Percentiles rank a stretch among this genome's conserved stretches.
Conservation (phyloP, 2,113 vertebrate genomes). For the Microtus richardsoni region DNA sequence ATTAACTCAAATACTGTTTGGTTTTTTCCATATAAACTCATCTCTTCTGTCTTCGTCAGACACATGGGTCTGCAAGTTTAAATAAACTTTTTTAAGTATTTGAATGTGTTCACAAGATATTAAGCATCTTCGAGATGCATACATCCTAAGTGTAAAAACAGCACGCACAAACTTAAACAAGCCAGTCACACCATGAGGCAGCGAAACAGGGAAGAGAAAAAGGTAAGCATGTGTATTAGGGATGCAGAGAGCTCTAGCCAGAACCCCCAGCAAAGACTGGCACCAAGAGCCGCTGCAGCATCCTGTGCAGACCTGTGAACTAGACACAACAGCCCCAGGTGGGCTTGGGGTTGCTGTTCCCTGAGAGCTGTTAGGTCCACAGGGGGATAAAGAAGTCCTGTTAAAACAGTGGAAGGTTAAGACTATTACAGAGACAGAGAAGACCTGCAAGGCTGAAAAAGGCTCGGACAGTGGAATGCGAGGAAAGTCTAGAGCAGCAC, state of each 20-base stretch:
- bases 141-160: not conserved
- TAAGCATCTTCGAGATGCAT: not conserved
- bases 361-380: slow-evolving; percentile 1
- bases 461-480: not conserved
- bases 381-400: slow-evolving; percentile 14
- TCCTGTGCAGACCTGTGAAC: not conserved
- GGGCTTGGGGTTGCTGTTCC: not conserved
- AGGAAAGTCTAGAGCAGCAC: not conserved
- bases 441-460: not conserved
- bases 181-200: not conserved
- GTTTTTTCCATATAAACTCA: not conserved
- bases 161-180: not conserved
- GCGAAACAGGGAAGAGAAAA: not conserved
- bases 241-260: not conserved
- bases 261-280: not conserved
- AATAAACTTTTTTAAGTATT: not conserved
- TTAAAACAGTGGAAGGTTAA: not conserved
- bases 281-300: not conserved
- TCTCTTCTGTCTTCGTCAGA: not conserved
- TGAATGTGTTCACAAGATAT: not conserved
- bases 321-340: not conserved
- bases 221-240: not conserved
- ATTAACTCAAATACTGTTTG: not conserved
- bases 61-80: not conserved
- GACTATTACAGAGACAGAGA: not conserved